phyloP scores from a whole-genome alignment of 1,140 invertebrate genomes.

The Papilio polyxenes region DNA sequence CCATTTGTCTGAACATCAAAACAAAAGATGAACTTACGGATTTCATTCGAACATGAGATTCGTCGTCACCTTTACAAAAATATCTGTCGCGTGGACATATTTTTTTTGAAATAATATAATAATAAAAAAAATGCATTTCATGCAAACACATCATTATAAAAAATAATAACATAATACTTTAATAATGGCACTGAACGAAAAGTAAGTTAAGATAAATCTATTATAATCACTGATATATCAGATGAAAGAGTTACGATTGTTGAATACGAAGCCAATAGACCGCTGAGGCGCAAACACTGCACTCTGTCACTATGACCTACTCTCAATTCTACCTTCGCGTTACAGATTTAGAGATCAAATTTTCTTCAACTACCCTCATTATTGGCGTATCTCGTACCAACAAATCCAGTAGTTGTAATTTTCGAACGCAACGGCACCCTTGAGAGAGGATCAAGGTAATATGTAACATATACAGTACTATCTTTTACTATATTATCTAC shows the following conservation, averaged over 20 bases:
- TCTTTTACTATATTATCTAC: constrained; percentile 40
- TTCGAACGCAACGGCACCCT: not conserved
- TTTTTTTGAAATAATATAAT: constrained; percentile 53
- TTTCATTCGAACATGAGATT: constrained; percentile 64
- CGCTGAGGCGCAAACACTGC: constrained; percentile 64
- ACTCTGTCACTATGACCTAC: constrained; percentile 40
- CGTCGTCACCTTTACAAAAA: constrained; percentile 61
- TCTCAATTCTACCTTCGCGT: not conserved
- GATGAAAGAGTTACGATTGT: constrained; percentile 52
- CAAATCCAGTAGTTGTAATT: not conserved
- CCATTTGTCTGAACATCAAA: constrained; percentile 48
- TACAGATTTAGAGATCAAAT: constrained; percentile 5
- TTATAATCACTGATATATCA: constrained; percentile 61
- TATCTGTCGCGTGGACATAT: constrained; percentile 53
- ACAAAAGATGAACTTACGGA: constrained; percentile 45
- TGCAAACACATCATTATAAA: constrained; percentile 74
- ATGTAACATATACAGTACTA: constrained; percentile 41
- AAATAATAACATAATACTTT: constrained; percentile 78
- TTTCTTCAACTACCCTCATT: not conserved
- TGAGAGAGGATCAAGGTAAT: not conserved
- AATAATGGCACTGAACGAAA: constrained; percentile 76
- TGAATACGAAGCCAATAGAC: constrained; percentile 56
- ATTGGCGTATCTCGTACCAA: constrained; percentile 24
- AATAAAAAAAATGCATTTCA: constrained; percentile 74
- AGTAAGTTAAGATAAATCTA: constrained; percentile 57